phyloP scores from a whole-genome alignment of 2,888 invertebrate genomes.

The Limnephilus auricula region DNA sequence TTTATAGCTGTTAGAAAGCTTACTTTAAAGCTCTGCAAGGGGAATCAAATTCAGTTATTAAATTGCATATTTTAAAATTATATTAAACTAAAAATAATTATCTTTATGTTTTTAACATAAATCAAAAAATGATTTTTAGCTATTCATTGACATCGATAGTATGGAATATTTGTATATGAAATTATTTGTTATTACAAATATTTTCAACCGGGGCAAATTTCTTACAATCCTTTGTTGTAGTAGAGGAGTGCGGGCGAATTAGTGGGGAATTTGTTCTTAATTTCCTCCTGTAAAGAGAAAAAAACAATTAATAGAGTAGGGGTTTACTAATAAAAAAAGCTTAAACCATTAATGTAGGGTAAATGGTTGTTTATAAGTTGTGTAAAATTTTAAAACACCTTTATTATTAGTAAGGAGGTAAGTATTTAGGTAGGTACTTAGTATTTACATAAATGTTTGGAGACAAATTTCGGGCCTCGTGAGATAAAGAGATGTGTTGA shows the following conservation, averaged over 20 bases:
- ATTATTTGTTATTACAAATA: background rate
- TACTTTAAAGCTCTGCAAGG: background rate
- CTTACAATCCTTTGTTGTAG: conserved; percentile 62
- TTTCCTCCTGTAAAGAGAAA: conserved; percentile 56
- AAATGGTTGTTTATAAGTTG: no score
- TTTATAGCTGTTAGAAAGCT: background rate
- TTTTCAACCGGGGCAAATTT: background rate
- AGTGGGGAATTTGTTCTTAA: conserved; percentile 52
- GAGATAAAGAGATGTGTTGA: no score
- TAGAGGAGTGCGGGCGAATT: conserved; percentile 46
- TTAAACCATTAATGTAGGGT: no score
- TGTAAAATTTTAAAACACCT: no score
- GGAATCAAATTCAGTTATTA: background rate
- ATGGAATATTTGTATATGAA: background rate
- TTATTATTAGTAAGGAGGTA: no score
- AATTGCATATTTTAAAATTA: background rate
- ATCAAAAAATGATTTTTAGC: background rate
- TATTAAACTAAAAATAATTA: background rate
- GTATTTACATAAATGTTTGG: no score
- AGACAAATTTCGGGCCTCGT: no score
- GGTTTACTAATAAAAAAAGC: no score
- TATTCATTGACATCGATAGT: background rate
- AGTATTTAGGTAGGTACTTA: background rate
- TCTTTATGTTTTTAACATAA: background rate
- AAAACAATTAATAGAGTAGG: background rate